Evolutionary conservation across 2,113 vertebrate genomes (phyloP).

Genomic region (Apistogramma diplotaenia): DNA sequence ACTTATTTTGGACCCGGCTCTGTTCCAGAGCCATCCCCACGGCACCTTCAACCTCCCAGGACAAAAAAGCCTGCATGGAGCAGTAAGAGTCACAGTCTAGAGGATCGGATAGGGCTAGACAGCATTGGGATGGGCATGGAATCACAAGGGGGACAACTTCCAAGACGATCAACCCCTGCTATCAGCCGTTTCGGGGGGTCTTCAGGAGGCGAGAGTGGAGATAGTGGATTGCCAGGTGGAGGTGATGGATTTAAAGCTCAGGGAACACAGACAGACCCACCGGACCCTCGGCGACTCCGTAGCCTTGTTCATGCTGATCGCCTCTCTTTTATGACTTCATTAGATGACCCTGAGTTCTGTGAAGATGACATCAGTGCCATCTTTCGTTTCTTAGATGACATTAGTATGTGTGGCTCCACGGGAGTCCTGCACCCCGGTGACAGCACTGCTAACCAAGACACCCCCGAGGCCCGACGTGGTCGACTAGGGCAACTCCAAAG

Average conservation of each 20-base stretch:
- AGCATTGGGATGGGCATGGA: slow-evolving; percentile 48
- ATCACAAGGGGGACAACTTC: slow-evolving; percentile 37
- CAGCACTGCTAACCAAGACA: slow-evolving; percentile 69
- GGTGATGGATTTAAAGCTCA: slow-evolving; percentile 79
- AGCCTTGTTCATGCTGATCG: slow-evolving; percentile 80
- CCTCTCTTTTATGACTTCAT: slow-evolving; percentile 85
- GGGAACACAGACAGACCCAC: slow-evolving; percentile 90
- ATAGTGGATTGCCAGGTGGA: slow-evolving; percentile 39
- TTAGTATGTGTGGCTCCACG: slow-evolving; percentile 92
- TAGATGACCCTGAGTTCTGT: slow-evolving; percentile 89
- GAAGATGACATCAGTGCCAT: slow-evolving; percentile 96
- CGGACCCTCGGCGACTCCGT: slow-evolving; percentile 81
- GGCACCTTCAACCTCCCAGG: slow-evolving; percentile 61
- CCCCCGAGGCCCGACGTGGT: slow-evolving; percentile 81
- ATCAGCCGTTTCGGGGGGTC: slow-evolving; percentile 44
- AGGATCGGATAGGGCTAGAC: slow-evolving; percentile 61
- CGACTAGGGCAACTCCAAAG: slow-evolving; percentile 80
- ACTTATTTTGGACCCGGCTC: slow-evolving; percentile 92
- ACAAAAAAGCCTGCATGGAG: slow-evolving; percentile 81
- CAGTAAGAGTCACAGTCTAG: slow-evolving; percentile 93
- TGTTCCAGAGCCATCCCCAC: slow-evolving; percentile 58
- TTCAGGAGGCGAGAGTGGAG: slow-evolving; percentile 69
- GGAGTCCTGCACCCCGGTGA: slow-evolving; percentile 87
- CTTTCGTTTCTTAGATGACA: slow-evolving; percentile 95
- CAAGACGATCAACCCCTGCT: slow-evolving; percentile 59